Conservation (phyloP, 2,113 vertebrate genomes). For the Platysternon megacephalum region DNA sequence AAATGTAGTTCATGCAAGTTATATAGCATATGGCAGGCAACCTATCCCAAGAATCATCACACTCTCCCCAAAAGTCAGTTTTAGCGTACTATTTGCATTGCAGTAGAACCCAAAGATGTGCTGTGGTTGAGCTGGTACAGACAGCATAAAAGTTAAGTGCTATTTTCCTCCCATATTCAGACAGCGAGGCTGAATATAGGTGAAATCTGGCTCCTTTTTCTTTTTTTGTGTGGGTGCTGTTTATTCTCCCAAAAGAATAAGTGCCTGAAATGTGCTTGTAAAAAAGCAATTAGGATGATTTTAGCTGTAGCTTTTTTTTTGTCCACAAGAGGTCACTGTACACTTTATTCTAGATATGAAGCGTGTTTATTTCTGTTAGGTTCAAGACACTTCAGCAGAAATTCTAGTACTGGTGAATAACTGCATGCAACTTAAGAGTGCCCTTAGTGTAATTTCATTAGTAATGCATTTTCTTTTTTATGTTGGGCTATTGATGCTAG, state of each 20-base stretch:
- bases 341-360: not conserved
- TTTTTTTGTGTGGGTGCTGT: fast-evolving
- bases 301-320: not conserved
- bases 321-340: constrained; percentile 75
- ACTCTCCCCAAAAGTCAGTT: not conserved
- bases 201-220: not conserved
- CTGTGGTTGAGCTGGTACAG: not conserved
- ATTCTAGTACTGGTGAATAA: not conserved
- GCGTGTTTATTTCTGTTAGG: not conserved
- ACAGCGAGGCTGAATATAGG: not conserved
- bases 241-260: not conserved
- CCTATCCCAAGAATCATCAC: not conserved
- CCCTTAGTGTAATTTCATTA: not conserved
- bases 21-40: not conserved
- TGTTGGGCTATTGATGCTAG: not conserved
- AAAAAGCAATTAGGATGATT: fast-evolving
- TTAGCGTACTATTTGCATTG: not conserved
- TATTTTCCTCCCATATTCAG: not conserved
- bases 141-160: not conserved
- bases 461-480: not conserved
- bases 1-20: not conserved
- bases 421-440: not conserved
- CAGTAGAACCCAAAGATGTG: not conserved
- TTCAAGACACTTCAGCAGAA: not conserved
- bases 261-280: not conserved